These are phyloP conservation scores for Pangasius krempfi DNA, from an alignment of 2,797 vertebrate genomes.

Conservation along the genomic window DNA sequence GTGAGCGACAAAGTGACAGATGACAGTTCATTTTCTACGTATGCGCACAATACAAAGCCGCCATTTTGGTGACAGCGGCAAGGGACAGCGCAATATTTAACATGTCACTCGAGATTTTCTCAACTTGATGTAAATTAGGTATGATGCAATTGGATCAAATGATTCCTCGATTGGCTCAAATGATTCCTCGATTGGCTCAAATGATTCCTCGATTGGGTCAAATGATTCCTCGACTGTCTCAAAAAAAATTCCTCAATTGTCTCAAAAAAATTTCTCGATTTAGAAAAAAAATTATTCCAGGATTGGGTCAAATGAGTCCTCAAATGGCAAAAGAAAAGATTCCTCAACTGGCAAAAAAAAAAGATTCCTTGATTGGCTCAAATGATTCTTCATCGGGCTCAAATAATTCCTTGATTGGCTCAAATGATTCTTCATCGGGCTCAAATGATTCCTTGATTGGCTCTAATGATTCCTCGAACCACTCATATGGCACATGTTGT, in stretches of 20 bases:
- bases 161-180: neutral
- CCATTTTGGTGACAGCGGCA: neutral
- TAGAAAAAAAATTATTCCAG: no score
- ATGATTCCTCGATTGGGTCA: neutral
- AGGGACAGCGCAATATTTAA: neutral
- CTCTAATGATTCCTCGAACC: neutral
- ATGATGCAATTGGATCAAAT: neutral
- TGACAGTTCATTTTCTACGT: neutral
- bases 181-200: neutral
- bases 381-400: neutral
- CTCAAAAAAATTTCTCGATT: neutral
- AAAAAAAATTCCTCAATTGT: neutral
- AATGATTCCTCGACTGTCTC: neutral
- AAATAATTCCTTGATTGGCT: neutral
- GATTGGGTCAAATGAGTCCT: neutral
- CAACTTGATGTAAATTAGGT: neutral
- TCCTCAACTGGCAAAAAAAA: no score
- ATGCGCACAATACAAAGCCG: neutral
- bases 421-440: neutral
- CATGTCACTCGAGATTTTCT: neutral
- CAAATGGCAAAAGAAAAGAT: neutral
- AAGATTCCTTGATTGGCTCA: neutral
- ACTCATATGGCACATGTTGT: neutral
- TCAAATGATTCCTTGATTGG: neutral
- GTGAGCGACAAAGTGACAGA: neutral